Evolutionary conservation across 2,888 invertebrate species (phyloP).

Genomic region (Drosophila helvetica): DNA sequence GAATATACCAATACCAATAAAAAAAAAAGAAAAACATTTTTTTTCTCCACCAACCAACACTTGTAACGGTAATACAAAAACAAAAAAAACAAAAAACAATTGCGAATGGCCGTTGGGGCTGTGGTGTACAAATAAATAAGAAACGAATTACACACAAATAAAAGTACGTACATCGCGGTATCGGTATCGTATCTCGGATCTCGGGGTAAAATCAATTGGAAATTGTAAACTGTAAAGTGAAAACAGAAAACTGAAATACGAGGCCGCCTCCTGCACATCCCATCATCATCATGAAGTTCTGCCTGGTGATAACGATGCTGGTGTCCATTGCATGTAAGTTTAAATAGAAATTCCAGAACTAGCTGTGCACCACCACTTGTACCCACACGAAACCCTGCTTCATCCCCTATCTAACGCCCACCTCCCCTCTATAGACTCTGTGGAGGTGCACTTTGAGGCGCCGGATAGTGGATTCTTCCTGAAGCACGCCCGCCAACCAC

Average conservation of each 20-base stretch:
- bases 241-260: background rate
- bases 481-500: slow-evolving; percentile 91
- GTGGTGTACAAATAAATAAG: background rate
- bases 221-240: too few species aligned
- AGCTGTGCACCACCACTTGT: background rate
- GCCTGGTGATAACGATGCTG: slow-evolving; percentile 63
- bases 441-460: slow-evolving; percentile 96
- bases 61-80: background rate
- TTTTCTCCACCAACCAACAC: background rate
- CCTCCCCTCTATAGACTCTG: slow-evolving; percentile 87
- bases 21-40: background rate
- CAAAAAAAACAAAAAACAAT: background rate
- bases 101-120: background rate
- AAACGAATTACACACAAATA: background rate
- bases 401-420: background rate
- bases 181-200: background rate
- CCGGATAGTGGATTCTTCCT: slow-evolving; percentile 96
- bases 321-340: slow-evolving; percentile 70
- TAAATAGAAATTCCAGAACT: background rate
- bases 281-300: slow-evolving; percentile 59
- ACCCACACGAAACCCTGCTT: background rate
- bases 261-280: slow-evolving; percentile 18
- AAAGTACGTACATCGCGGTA: background rate
- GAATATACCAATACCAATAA: slow-evolving; percentile 6
- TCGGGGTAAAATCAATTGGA: background rate